Evolutionary conservation across 1,140 invertebrate species (phyloP), one percentile per base, ranked within the genome.

Genomic region (Sipha flava): DNA sequence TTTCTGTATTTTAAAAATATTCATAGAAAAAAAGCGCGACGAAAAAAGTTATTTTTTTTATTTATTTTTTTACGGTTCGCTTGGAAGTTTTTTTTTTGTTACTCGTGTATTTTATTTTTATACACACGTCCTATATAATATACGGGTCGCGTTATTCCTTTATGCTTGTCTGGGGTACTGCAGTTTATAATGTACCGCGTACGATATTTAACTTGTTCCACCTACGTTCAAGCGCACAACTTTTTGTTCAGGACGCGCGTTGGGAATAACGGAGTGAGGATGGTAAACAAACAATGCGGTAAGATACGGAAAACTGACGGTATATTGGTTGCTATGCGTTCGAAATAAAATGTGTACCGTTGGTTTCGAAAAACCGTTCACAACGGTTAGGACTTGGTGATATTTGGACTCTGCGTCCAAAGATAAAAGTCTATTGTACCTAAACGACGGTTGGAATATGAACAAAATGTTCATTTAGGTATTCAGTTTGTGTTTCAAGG

Each of bases 1-100:
- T 45, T 68, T 68, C 64, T 68, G 45, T 68, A 68, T 68, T 68
- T 68, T 68, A 68, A 68, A 68, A 68, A 45, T 68, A 68, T 68
- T 68, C 64, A 12, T 45, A 45, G 64, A 7, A 18, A 68, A 45
- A 68, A 45, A 45, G 40, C 64, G 64, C 64, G 64, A 12, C 37
- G 21, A 43, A 45, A 43, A 43, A 43, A 37, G 37, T 45, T 45
- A n/a, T 14, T 68, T 68, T 68, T 68, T 45, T 26, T 68, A 16
- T 40, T 45, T 68, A 45, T 26, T 45, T 37, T 68, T 68, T 14
- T 45, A 0, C 45, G 16, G 5, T 23, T 26, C 14, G 64, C 14
- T 31, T 18, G 21, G 21, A 23, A n/a, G n/a, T 66, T 40, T 66
- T 66, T 40, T 66, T 40, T 40, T 23, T 21, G 34, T 66, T 43